Conservation (phyloP, 2,888 invertebrate species). For the Mongoloraphidia duomilia region DNA sequence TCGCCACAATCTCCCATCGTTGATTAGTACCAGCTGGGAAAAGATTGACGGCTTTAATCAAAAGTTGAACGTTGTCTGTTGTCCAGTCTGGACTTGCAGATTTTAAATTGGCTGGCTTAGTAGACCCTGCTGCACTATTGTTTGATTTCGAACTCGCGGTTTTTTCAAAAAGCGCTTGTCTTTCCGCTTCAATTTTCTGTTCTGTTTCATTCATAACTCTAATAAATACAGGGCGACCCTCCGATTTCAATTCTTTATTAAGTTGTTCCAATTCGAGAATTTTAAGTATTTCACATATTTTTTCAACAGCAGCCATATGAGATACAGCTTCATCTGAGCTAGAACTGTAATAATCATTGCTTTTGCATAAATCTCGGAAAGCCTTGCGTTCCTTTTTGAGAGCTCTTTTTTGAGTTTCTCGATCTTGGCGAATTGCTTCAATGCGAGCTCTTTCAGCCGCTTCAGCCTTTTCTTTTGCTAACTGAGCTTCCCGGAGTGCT, state of each 20-base stretch:
- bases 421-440: constrained; percentile 70
- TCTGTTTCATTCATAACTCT: constrained; percentile 57
- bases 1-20: constrained; percentile 82
- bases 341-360: constrained; percentile 63
- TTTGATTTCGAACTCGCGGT: constrained; percentile 27
- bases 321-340: constrained; percentile 58
- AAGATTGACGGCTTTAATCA: constrained; percentile 93
- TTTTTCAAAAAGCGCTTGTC: constrained; percentile 41
- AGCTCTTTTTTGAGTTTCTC: constrained; percentile 71
- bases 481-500: constrained; percentile 52
- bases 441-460: constrained; percentile 69
- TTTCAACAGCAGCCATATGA: constrained; percentile 85
- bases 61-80: constrained; percentile 68
- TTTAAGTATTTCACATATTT: constrained; percentile 70
- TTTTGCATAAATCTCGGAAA: constrained; percentile 63
- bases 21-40: constrained; percentile 95
- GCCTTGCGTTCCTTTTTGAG: constrained; percentile 77
- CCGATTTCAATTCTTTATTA: constrained; percentile 50
- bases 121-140: constrained; percentile 13
- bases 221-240: constrained; percentile 51
- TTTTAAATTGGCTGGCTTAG: constrained; percentile 31
- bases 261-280: constrained; percentile 58
- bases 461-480: constrained; percentile 63
- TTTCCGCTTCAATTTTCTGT: constrained; percentile 62
- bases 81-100: constrained; percentile 58